Evolutionary conservation across 2,888 invertebrate genomes (phyloP).

Genomic region (Acanthopleura granulata): DNA sequence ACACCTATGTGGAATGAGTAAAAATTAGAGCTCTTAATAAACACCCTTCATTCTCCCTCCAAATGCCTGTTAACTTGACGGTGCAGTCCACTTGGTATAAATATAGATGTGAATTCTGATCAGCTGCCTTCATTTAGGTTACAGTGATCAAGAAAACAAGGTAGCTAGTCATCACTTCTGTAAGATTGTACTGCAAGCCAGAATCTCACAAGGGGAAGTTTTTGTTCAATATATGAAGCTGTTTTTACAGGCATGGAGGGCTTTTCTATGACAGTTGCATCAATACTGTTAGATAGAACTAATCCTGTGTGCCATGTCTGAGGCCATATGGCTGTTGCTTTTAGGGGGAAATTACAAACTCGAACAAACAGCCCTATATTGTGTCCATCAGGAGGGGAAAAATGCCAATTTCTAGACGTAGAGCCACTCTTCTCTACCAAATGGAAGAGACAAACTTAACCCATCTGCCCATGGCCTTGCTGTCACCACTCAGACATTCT

Average conservation of each 20-base stretch:
- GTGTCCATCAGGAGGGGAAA: not conserved
- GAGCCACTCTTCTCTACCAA: not conserved
- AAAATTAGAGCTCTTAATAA: too few relatives aligned
- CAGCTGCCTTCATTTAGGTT: too few relatives aligned
- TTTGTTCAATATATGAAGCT: constrained; percentile 15
- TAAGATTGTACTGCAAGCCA: not conserved
- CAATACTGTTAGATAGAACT: constrained; percentile 4
- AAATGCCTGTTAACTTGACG: too few relatives aligned
- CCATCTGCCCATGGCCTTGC: not conserved
- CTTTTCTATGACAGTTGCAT: constrained; percentile 11
- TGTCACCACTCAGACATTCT: constrained; percentile 3
- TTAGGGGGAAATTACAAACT: constrained; percentile 5
- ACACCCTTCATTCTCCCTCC: too few relatives aligned
- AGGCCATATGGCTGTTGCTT: constrained; percentile 1
- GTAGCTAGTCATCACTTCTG: not conserved
- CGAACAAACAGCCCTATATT: not conserved
- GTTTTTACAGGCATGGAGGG: constrained; percentile 13
- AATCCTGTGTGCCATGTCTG: not conserved
- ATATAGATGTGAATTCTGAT: too few relatives aligned
- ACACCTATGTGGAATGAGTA: too few relatives aligned
- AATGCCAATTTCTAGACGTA: not conserved
- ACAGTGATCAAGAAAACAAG: too few relatives aligned
- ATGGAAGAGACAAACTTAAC: not conserved
- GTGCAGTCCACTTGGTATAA: too few relatives aligned
- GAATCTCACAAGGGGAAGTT: constrained; percentile 6